Conservation (phyloP, 2,113 vertebrate species). For the Petaurus breviceps region DNA sequence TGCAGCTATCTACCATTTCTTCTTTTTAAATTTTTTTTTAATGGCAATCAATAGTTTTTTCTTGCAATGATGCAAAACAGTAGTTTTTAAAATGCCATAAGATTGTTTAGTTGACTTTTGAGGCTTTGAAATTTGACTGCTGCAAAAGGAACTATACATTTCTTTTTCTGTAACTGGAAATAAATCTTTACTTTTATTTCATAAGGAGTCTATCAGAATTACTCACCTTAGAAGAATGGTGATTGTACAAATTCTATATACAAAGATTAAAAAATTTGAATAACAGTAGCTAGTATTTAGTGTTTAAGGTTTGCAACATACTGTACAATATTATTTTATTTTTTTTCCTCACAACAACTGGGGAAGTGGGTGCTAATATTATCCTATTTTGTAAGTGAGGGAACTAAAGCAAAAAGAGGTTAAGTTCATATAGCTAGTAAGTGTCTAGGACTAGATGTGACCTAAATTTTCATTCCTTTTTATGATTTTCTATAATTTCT, state of each 20-base stretch:
- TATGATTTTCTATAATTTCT: not conserved
- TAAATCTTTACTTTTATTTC: not conserved
- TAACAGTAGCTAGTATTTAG: not conserved
- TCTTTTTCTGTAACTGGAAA: not conserved
- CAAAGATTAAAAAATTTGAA: not conserved
- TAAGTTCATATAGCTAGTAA: not conserved
- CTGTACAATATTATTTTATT: not conserved
- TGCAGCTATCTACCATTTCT: not conserved
- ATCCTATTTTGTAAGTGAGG: not conserved
- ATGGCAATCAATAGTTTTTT: not conserved
- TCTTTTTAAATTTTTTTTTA: not conserved
- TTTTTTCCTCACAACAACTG: not conserved
- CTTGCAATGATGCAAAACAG: not conserved
- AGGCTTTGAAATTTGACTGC: not conserved
- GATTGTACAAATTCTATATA: not conserved
- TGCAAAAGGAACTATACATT: not conserved
- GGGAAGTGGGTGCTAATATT: not conserved
- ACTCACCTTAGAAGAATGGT: not conserved
- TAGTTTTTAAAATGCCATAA: not conserved
- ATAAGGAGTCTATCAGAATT: not conserved
- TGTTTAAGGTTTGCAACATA: not conserved
- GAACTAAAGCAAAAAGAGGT: not conserved
- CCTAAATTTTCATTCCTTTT: not conserved
- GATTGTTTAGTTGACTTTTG: not conserved
- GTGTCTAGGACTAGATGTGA: not conserved